phyloP scores from a whole-genome alignment of 2,888 invertebrate genomes.

The Vesta saturnalis region DNA sequence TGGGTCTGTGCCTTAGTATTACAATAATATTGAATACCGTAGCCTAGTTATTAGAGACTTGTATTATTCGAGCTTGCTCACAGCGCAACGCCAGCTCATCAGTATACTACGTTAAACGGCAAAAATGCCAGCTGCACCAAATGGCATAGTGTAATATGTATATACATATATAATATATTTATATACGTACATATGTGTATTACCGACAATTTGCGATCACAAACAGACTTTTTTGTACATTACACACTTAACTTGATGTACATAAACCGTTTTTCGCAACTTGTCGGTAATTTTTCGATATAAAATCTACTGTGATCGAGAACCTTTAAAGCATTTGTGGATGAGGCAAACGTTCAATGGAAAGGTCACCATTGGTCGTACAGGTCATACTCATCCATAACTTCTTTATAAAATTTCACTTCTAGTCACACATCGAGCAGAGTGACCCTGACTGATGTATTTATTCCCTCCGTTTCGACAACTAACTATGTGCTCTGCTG shows the following conservation, averaged over 20 bases:
- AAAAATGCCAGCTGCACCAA: constrained; percentile 48
- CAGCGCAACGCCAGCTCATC: constrained; percentile 57
- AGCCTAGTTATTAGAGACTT: constrained; percentile 56
- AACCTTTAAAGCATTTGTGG: constrained; percentile 56
- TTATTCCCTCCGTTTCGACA: constrained; percentile 58
- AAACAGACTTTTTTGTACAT: constrained; percentile 6
- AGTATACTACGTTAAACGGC: constrained; percentile 41
- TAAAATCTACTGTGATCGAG: constrained; percentile 59
- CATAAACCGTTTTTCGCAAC: constrained; percentile 15
- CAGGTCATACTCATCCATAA: constrained; percentile 56
- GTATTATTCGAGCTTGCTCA: constrained; percentile 60
- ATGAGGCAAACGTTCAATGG: constrained; percentile 48
- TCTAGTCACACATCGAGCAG: constrained; percentile 58
- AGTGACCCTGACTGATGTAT: constrained; percentile 60
- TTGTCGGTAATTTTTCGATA: constrained; percentile 25
- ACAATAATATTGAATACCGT: constrained; percentile 63
- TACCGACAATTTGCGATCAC: constrained; percentile 22
- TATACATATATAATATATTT: constrained; percentile 54
- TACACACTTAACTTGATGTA: not conserved
- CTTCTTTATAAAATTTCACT: constrained; percentile 54
- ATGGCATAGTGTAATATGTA: constrained; percentile 50
- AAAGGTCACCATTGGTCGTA: constrained; percentile 52
- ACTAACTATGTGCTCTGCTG: constrained; percentile 55
- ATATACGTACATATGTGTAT: constrained; percentile 50
- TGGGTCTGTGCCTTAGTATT: constrained; percentile 65